Conservation (phyloP, 2,113 vertebrate species). For the Elgaria multicarinata region DNA sequence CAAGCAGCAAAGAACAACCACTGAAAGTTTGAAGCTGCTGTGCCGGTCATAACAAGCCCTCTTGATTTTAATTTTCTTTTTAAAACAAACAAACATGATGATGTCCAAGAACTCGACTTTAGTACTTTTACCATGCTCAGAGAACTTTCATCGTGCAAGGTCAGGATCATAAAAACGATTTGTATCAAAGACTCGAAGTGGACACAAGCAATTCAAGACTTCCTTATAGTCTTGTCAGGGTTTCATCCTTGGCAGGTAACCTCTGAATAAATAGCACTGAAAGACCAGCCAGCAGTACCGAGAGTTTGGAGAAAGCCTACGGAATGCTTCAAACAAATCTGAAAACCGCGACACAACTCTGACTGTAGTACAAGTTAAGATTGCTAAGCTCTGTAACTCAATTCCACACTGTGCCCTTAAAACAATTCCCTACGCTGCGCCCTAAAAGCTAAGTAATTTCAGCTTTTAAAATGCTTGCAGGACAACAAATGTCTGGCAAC, state of each 20-base stretch:
- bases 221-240: no score
- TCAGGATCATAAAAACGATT: not conserved
- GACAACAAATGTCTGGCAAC: constrained; percentile 43
- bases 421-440: not conserved
- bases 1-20: constrained; percentile 95
- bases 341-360: not conserved
- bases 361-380: not conserved
- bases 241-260: no score
- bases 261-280: no score
- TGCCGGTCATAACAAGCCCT: constrained; percentile 48
- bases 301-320: no score
- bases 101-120: not conserved
- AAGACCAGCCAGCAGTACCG: no score
- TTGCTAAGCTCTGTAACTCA: constrained; percentile 19
- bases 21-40: constrained; percentile 61
- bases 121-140: constrained; percentile 9
- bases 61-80: constrained; percentile 13
- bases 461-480: constrained; percentile 39
- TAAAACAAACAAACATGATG: constrained; percentile 7
- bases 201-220: not conserved
- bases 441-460: constrained; percentile 35
- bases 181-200: constrained; percentile 16
- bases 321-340: no score
- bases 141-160: constrained; percentile 30
- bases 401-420: not conserved